These are phyloP conservation scores for Microcebus ravelobensis DNA, from an alignment of 2,113 vertebrate genomes.

Conservation along the genomic window DNA sequence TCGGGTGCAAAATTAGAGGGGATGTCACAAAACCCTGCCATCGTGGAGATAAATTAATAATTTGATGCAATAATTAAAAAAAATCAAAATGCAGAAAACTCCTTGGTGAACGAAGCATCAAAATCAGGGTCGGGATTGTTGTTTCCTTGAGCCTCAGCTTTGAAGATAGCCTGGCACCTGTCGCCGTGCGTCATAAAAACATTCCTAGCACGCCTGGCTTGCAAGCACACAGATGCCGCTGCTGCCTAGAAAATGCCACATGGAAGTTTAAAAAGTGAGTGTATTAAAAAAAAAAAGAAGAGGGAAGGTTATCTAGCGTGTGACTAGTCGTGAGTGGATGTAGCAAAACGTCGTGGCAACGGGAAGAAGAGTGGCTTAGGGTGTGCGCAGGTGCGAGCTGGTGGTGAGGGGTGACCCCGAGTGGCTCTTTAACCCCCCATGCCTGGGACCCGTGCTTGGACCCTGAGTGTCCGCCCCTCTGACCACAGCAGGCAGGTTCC, in stretches of 20 bases:
- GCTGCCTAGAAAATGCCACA: background rate
- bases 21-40: background rate
- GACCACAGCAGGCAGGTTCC: background rate
- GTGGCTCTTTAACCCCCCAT: background rate
- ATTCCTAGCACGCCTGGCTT: background rate
- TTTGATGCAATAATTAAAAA: background rate
- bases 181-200: background rate
- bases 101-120: background rate
- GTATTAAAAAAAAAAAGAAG: background rate
- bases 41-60: background rate
- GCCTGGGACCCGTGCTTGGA: background rate
- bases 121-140: fast-evolving
- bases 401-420: too few relatives aligned
- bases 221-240: too few relatives aligned
- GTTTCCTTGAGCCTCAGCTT: background rate
- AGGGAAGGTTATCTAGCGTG: background rate
- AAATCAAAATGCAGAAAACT: background rate
- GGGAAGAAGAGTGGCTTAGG: background rate
- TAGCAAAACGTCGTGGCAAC: fast-evolving
- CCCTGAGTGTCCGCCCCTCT: background rate
- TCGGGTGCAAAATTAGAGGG: background rate
- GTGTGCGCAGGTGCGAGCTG: fast-evolving
- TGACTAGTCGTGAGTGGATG: too few relatives aligned
- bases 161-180: fast-evolving
- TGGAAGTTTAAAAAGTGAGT: background rate